phyloP scores from a whole-genome alignment of 2,888 invertebrate species.

The Drosophila anceps region DNA sequence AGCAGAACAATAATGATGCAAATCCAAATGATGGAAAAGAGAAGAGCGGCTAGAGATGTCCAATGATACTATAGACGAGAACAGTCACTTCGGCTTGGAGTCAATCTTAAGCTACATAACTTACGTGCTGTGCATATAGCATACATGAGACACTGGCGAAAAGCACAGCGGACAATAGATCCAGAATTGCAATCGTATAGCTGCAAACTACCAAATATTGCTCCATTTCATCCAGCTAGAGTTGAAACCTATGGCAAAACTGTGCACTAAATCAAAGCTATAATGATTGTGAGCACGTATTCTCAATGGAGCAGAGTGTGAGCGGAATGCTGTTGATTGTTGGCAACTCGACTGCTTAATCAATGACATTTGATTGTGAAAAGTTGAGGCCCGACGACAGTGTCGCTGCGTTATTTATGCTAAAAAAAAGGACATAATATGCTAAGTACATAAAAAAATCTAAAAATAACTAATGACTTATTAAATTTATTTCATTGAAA shows the following conservation, averaged over 20 bases:
- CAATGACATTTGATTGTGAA: conserved; percentile 74
- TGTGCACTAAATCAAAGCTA: conserved; percentile 74
- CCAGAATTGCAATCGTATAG: conserved; percentile 67
- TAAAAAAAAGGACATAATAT: no score
- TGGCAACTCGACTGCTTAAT: conserved; percentile 58
- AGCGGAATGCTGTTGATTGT: conserved; percentile 4
- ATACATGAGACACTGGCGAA: conserved; percentile 62
- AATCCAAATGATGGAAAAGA: conserved; percentile 65
- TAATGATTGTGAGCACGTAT: conserved; percentile 80
- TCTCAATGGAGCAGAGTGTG: conserved; percentile 21
- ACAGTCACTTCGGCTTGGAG: background rate
- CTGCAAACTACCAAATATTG: conserved; percentile 70
- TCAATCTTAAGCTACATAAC: conserved; percentile 13
- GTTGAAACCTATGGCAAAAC: conserved; percentile 31
- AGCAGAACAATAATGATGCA: conserved; percentile 46
- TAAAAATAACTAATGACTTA: background rate
- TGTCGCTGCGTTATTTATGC: conserved; percentile 13
- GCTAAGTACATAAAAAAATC: background rate
- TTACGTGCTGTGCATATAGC: conserved; percentile 61
- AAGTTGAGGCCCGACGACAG: conserved; percentile 39
- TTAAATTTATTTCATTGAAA: background rate
- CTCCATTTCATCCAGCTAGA: conserved; percentile 36
- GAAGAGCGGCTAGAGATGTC: conserved; percentile 53
- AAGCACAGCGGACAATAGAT: conserved; percentile 66
- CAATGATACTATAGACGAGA: conserved; percentile 45